Conservation (phyloP, 2,797 vertebrate genomes). For the Falco biarmicus region DNA sequence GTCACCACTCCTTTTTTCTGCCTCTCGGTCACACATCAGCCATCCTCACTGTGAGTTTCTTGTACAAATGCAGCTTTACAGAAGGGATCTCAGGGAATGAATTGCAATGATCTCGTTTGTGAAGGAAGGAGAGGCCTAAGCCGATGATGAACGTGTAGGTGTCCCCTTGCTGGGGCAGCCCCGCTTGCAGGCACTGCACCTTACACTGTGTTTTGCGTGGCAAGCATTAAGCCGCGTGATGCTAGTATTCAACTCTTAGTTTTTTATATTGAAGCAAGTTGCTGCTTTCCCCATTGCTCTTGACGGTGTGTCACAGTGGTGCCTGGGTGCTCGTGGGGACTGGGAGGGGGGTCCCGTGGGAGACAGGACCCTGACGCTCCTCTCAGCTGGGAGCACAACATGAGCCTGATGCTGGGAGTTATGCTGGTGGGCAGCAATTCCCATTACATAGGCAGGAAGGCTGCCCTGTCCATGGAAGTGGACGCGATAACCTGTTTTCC, state of each 20-base stretch:
- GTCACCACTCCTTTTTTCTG: not conserved
- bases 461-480: not conserved
- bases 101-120: not conserved
- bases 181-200: not conserved
- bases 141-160: too few relatives aligned
- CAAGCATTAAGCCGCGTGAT: not conserved
- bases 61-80: not conserved
- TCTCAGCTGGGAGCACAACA: not conserved
- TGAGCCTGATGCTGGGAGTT: not conserved
- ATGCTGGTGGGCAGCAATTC: not conserved
- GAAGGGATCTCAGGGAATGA: not conserved
- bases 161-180: too few relatives aligned
- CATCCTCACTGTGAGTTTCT: not conserved
- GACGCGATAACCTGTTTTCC: not conserved
- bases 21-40: not conserved
- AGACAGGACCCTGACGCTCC: fast-evolving
- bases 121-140: not conserved
- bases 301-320: fast-evolving
- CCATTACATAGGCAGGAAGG: fast-evolving
- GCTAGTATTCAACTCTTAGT: not conserved
- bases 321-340: fast-evolving
- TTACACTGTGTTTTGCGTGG: not conserved
- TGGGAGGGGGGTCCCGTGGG: fast-evolving
- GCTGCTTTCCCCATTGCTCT: not conserved
- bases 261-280: not conserved